phyloP scores from a whole-genome alignment of 2,797 vertebrate genomes.

The Poliocrania exsul region DNA sequence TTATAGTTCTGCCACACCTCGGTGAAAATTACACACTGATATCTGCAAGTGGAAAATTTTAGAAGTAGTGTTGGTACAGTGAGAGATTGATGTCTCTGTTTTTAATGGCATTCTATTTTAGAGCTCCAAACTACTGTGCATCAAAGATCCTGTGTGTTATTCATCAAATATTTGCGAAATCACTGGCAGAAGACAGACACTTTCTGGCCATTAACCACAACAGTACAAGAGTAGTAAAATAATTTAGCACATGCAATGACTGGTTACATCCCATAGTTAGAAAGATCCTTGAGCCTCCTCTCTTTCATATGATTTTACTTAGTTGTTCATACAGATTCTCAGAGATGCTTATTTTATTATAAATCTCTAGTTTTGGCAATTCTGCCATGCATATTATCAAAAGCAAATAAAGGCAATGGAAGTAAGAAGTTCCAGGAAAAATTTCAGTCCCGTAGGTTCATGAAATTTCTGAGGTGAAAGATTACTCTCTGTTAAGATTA shows the following conservation, averaged over 20 bases:
- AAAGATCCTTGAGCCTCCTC: not conserved
- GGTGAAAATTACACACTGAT: not conserved
- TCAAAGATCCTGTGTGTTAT: not conserved
- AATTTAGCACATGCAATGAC: not conserved
- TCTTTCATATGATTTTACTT: not conserved
- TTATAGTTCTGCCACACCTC: not conserved
- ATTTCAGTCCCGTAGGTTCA: not conserved
- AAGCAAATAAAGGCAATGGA: not conserved
- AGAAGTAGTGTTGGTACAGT: not conserved
- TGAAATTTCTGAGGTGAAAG: not conserved
- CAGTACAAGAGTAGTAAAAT: not conserved
- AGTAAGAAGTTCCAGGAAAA: not conserved
- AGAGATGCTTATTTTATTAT: not conserved
- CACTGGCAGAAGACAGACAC: not conserved
- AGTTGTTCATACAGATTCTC: not conserved
- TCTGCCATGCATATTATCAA: not conserved
- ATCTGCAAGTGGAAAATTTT: not conserved
- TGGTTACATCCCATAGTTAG: not conserved
- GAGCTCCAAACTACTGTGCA: not conserved
- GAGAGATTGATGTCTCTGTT: not conserved
- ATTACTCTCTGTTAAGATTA: not conserved
- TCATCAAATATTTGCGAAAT: not conserved
- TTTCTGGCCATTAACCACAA: not conserved
- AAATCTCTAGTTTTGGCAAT: not conserved
- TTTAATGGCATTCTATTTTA: not conserved